Conservation (phyloP, 2,888 invertebrate genomes). For the Lycophotia porphyrea region DNA sequence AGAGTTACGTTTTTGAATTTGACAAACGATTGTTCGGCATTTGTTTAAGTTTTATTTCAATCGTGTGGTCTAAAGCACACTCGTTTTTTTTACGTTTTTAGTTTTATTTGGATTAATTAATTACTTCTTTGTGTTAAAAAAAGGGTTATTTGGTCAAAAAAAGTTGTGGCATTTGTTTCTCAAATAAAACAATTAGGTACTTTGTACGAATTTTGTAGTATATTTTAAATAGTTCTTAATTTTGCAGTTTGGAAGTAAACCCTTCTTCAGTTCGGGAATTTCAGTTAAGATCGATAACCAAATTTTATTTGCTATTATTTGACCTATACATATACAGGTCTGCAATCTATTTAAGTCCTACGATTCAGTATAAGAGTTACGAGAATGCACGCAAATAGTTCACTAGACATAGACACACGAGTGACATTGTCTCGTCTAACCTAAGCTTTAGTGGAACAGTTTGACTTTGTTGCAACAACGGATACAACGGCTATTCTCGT, state of each 20-base stretch:
- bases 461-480: conserved; percentile 18
- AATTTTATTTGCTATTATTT: not conserved
- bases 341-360: not conserved
- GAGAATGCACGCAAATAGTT: not conserved
- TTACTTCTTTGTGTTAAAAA: conserved; percentile 28
- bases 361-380: not conserved
- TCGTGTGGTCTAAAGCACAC: too few species aligned
- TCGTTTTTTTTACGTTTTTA: too few species aligned
- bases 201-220: conserved; percentile 10
- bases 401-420: conserved; percentile 3
- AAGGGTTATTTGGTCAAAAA: conserved; percentile 1
- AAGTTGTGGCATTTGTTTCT: not conserved
- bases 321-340: too few species aligned
- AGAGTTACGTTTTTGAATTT: too few species aligned
- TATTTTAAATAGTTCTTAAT: conserved; percentile 5
- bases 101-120: conserved; percentile 20
- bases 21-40: too few species aligned
- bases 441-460: conserved; percentile 19
- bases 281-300: not conserved
- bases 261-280: not conserved
- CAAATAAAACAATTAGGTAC: not conserved
- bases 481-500: conserved; percentile 3
- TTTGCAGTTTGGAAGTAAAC: not conserved
- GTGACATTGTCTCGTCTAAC: not conserved
- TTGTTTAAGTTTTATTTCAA: too few species aligned